Percentiles rank a stretch among this genome's conserved stretches.
These are phyloP conservation scores for Trachemys scripta DNA, from an alignment of 2,113 vertebrate genomes.

Conservation along the genomic window DNA sequence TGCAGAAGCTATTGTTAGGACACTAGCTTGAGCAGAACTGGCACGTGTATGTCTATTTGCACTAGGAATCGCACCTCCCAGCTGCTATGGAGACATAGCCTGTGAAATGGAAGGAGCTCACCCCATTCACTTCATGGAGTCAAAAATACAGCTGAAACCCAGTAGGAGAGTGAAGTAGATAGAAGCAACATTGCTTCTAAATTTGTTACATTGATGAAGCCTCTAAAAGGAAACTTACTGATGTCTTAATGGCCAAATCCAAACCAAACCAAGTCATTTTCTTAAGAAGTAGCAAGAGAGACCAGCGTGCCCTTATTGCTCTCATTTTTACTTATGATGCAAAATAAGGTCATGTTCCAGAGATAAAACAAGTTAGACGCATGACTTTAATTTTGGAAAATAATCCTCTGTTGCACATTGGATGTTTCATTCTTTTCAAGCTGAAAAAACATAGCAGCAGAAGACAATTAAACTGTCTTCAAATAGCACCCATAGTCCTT, in stretches of 20 bases:
- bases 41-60: no score
- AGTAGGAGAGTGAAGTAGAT: neutral
- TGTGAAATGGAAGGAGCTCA: neutral
- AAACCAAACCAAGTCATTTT: slow-evolving; percentile 46
- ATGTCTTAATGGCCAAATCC: slow-evolving; percentile 48
- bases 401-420: slow-evolving; percentile 78
- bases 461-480: slow-evolving; percentile 71
- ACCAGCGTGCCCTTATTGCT: slow-evolving; percentile 43
- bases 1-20: neutral
- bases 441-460: slow-evolving; percentile 78
- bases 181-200: neutral
- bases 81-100: neutral
- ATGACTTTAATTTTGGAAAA: slow-evolving; percentile 82
- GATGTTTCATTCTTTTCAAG: slow-evolving; percentile 75
- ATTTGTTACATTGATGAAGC: slow-evolving; percentile 21
- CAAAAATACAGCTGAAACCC: neutral
- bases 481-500: slow-evolving; percentile 82
- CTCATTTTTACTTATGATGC: slow-evolving; percentile 71
- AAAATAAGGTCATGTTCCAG: slow-evolving; percentile 67
- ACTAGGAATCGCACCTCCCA: no score
- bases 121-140: neutral
- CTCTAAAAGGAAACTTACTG: slow-evolving; percentile 36
- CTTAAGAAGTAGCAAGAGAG: slow-evolving; percentile 36
- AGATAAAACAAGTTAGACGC: slow-evolving; percentile 66
- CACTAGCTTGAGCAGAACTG: no score